A percentile compares a stretch with the other conserved stretches of the same genome.
Conservation (phyloP, 2,888 invertebrate species). For the Ophioninae sp. region DNA sequence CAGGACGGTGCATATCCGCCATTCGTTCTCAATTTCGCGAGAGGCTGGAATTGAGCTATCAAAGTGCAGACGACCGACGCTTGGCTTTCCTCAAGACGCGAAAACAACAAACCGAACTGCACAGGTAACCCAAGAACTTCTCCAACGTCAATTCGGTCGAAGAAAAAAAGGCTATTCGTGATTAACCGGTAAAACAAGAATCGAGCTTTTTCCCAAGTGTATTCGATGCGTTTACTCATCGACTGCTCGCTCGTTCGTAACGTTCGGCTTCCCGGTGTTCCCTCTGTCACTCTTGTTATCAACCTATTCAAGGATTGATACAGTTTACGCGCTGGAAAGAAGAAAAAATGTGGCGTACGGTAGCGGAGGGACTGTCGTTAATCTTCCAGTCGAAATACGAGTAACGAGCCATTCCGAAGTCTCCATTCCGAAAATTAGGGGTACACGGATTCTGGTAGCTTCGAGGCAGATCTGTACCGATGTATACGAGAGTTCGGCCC, state of each 20-base stretch:
- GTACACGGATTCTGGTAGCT: constrained; percentile 37
- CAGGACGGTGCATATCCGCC: not conserved
- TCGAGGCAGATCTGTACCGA: not conserved
- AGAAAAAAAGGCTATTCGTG: too few relatives aligned
- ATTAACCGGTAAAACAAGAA: not conserved
- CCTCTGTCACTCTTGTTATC: not conserved
- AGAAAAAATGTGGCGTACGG: not conserved
- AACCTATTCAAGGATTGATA: not conserved
- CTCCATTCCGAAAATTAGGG: constrained; percentile 61
- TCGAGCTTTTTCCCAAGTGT: not conserved
- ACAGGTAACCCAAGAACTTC: too few relatives aligned
- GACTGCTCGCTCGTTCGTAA: not conserved
- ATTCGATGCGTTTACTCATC: not conserved
- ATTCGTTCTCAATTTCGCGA: not conserved
- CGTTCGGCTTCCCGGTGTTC: not conserved
- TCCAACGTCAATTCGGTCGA: too few relatives aligned
- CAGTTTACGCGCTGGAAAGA: not conserved
- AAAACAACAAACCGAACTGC: not conserved
- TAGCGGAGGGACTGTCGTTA: not conserved
- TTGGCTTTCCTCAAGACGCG: not conserved
- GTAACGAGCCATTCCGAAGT: constrained; percentile 52
- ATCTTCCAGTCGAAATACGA: constrained; percentile 45
- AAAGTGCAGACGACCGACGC: not conserved
- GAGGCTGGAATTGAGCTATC: not conserved
- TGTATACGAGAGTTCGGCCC: constrained; percentile 1